A percentile compares a stretch with the other conserved stretches of the same genome.
phyloP scores from a whole-genome alignment of 1,140 invertebrate genomes.

The Lepidurus apus region DNA sequence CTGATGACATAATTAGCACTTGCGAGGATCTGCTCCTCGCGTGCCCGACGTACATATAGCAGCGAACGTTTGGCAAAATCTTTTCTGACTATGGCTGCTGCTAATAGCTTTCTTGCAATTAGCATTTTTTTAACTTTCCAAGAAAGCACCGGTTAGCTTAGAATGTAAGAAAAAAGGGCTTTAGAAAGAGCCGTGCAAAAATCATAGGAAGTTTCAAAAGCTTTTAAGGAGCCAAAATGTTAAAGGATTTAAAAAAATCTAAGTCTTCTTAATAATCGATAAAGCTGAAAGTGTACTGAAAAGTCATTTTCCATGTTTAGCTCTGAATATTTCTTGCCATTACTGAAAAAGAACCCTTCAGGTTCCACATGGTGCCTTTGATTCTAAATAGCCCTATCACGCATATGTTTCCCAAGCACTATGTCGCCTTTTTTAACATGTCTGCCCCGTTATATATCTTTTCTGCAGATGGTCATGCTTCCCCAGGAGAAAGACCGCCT shows the following conservation, averaged over 20 bases:
- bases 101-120: no score
- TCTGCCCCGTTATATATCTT: conserved; percentile 18
- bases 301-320: neutral
- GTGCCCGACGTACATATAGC: no score
- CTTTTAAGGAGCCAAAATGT: neutral
- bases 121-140: no score
- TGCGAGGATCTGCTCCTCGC: no score
- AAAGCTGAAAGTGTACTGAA: neutral
- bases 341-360: neutral
- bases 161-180: no score
- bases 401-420: neutral
- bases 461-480: conserved; percentile 28
- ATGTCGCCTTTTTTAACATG: neutral
- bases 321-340: neutral
- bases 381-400: neutral
- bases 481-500: conserved; percentile 43
- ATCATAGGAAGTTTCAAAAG: neutral
- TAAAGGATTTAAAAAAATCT: neutral
- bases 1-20: no score
- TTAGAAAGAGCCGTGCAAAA: neutral
- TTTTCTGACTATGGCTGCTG: no score
- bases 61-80: no score
- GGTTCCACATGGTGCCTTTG: neutral
- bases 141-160: no score
- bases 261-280: neutral